These are phyloP conservation scores for Aleiodes leptofemur DNA, from an alignment of 2,888 invertebrate species.

Conservation along the genomic window DNA sequence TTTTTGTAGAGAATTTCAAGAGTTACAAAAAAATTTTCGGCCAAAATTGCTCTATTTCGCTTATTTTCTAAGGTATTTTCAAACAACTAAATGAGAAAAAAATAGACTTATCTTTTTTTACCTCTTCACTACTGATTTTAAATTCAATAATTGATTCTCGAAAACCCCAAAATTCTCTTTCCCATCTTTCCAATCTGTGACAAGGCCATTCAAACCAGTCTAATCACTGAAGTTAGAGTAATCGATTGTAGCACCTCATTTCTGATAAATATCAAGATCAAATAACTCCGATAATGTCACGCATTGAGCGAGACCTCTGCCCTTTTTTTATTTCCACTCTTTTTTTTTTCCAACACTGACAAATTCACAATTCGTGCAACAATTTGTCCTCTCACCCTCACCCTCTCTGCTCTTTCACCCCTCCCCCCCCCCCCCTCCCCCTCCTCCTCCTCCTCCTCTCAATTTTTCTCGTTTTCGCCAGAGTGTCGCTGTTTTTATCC, in stretches of 20 bases:
- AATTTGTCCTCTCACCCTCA: slow-evolving; percentile 30
- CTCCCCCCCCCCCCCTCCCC: too few species aligned
- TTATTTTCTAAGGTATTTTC: too few species aligned
- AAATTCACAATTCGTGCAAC: slow-evolving; percentile 40
- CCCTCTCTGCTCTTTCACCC: background rate
- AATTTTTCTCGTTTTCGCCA: background rate
- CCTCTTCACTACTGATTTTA: too few species aligned
- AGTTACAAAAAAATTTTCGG: too few species aligned
- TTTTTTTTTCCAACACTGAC: slow-evolving; percentile 8
- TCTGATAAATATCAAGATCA: slow-evolving; percentile 34
- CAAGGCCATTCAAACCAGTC: background rate
- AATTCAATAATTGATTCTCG: background rate
- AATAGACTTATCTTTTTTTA: too few species aligned
- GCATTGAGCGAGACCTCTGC: slow-evolving; percentile 30
- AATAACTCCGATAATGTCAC: slow-evolving; percentile 48
- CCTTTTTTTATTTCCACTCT: background rate
- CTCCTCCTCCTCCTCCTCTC: too few species aligned
- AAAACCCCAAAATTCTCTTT: slow-evolving; percentile 10
- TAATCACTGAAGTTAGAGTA: slow-evolving; percentile 41
- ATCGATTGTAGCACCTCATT: slow-evolving; percentile 29
- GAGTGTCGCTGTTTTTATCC: slow-evolving; percentile 10
- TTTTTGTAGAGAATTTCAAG: too few species aligned
- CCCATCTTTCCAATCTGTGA: background rate
- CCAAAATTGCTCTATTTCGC: too few species aligned
- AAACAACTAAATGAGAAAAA: too few species aligned